These are phyloP conservation scores for Leptatherina wallacei DNA, from an alignment of 2,797 vertebrate genomes.

Conservation along the genomic window DNA sequence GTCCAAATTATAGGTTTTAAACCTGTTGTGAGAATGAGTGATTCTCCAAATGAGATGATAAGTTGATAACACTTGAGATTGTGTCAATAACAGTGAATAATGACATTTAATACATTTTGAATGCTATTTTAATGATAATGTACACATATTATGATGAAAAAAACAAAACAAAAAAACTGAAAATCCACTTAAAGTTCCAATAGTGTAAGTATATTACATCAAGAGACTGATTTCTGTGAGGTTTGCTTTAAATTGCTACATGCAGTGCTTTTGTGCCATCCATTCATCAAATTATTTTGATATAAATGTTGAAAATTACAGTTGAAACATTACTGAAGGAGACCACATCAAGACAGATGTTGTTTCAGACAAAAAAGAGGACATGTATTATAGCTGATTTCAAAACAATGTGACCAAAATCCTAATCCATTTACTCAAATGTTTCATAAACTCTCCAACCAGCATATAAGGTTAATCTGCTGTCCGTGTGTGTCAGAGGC, in stretches of 20 bases:
- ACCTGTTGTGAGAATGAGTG: not conserved
- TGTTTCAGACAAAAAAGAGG: not conserved
- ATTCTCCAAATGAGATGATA: not conserved
- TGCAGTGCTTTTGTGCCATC: not conserved
- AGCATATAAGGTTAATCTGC: slow-evolving; percentile 71
- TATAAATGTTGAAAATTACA: not conserved
- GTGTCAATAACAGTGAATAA: not conserved
- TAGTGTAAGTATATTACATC: not conserved
- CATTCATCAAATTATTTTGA: not conserved
- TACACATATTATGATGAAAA: not conserved
- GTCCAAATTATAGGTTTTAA: not conserved
- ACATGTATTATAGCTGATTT: slow-evolving; percentile 17
- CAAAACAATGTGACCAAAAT: slow-evolving; percentile 45
- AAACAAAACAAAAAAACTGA: too few relatives aligned
- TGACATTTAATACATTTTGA: not conserved
- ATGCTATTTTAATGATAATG: not conserved
- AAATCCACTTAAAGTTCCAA: not conserved
- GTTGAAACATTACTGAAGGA: not conserved
- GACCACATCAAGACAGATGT: not conserved
- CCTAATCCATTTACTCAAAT: slow-evolving; percentile 65
- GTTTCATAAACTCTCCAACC: slow-evolving; percentile 43
- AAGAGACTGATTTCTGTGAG: not conserved
- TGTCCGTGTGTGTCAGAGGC: slow-evolving; percentile 59
- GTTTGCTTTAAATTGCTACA: not conserved
- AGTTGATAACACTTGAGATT: too few relatives aligned